Percentiles rank a stretch among this genome's conserved stretches.
Conservation (phyloP, 1,140 invertebrate species). For the Bacillus rossius region DNA sequence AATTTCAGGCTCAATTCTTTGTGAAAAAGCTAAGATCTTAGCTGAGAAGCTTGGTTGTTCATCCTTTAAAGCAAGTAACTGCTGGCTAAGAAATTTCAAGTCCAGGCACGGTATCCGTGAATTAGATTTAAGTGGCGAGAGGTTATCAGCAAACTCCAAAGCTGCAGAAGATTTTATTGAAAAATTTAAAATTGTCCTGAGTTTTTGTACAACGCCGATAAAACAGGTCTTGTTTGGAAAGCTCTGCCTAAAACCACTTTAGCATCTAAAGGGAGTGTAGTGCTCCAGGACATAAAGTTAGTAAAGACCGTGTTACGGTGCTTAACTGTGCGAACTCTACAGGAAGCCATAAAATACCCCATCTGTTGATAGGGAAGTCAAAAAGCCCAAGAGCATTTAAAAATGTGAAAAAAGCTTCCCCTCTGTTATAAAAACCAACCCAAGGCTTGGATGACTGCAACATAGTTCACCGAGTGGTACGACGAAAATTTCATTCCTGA, state of each 20-base stretch:
- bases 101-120: no score
- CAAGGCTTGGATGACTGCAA: conserved; percentile 26
- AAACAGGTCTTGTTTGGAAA: conserved; percentile 40
- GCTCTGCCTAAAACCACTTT: conserved; percentile 34
- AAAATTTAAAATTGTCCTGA: background rate
- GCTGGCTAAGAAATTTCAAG: conserved; percentile 4
- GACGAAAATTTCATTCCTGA: conserved; percentile 29
- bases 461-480: conserved; percentile 32
- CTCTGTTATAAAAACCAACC: background rate
- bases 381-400: conserved; percentile 27
- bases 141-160: background rate
- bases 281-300: conserved; percentile 34
- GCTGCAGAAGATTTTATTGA: background rate
- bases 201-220: conserved; percentile 38
- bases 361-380: conserved; percentile 30
- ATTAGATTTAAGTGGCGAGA: background rate
- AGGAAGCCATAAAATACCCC: conserved; percentile 33
- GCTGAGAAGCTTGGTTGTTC: background rate
- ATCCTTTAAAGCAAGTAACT: background rate
- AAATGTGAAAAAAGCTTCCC: conserved; percentile 13
- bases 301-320: conserved; percentile 34
- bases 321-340: conserved; percentile 38
- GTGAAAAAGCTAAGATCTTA: background rate
- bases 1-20: background rate
- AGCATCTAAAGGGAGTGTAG: conserved; percentile 27